Evolutionary conservation across 2,888 invertebrate species (phyloP), one percentile per base, ranked within the genome.

Genomic region (Anoplius nigerrimus): DNA sequence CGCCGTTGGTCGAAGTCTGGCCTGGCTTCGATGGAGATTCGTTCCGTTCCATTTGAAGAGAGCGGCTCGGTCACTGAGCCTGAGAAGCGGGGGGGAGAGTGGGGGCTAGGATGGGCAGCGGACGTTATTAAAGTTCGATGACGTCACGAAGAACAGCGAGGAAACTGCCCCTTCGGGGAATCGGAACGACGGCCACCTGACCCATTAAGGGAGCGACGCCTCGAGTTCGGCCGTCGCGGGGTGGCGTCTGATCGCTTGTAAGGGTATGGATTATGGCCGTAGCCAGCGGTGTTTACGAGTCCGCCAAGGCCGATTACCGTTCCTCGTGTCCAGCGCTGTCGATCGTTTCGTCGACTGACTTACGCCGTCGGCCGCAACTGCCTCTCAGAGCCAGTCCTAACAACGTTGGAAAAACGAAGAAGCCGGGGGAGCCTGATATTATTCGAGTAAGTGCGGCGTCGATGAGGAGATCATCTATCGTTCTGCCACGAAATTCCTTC

Each of bases 271-370:
- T 83, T 83, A 83, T 77, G 72, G 81, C 78, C 79, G 76, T 78
- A 75, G 78, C 75, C 73, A 72, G 66, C 75, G 76, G 77, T 80
- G 81, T 87, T 87, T 86, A 87, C 80, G 84, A 85, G 82, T 81
- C 86, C 81, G 76, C 82, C 66, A 84, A 84, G 86, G 78, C 82
- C 87, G 84, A 82, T 86, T 86, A 85, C 82, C 75, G 81, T 60
- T 55, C 46, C 15, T 48, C 48, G n/a, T 24, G 58, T 77, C 70
- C 66, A 66, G 59, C 67, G 56, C 63, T 69, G 34, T 63, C 62
- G 76, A 75, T 75, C 73, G 78, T 74, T 80, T 80, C 74, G 71
- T 73, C 18, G 22, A 27, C 45, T 71, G 58, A 74, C 34, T 69
- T 55, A 53, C 15, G 53, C 22, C 8, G 22, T 5, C 48, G 48